These are phyloP conservation scores for Eleutherodactylus coqui DNA, from an alignment of 2,797 vertebrate species.

Conservation along the genomic window DNA sequence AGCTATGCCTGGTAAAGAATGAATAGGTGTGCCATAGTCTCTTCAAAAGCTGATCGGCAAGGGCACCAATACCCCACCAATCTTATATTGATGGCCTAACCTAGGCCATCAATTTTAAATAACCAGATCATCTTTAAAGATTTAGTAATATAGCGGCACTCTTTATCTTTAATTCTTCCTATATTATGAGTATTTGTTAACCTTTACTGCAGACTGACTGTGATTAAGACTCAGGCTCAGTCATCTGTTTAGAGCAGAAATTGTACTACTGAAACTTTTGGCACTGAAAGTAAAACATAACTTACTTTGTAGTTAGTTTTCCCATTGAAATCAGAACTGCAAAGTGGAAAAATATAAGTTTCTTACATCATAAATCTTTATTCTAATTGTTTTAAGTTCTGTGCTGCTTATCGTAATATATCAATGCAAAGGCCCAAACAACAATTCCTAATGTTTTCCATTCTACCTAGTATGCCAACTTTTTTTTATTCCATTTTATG, in stretches of 20 bases:
- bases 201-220: neutral
- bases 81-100: too few species aligned
- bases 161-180: neutral
- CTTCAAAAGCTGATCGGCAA: too few species aligned
- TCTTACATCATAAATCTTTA: constrained; percentile 18
- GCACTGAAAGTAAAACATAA: constrained; percentile 16
- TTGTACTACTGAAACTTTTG: constrained; percentile 19
- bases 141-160: neutral
- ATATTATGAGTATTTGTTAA: neutral
- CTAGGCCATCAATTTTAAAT: too few species aligned
- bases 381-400: constrained; percentile 6
- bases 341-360: constrained; percentile 26
- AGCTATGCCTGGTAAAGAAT: too few species aligned
- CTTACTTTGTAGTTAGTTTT: constrained; percentile 19
- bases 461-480: neutral
- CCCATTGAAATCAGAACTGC: constrained; percentile 30
- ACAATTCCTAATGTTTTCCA: neutral
- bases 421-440: constrained; percentile 2
- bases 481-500: neutral
- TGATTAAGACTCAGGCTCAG: constrained; percentile 10
- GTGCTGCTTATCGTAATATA: neutral
- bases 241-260: constrained; percentile 21
- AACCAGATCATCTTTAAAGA: too few species aligned
- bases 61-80: too few species aligned
- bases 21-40: too few species aligned